These are phyloP conservation scores for Trichopria drosophilae DNA, from an alignment of 2,888 invertebrate species.

Conservation along the genomic window DNA sequence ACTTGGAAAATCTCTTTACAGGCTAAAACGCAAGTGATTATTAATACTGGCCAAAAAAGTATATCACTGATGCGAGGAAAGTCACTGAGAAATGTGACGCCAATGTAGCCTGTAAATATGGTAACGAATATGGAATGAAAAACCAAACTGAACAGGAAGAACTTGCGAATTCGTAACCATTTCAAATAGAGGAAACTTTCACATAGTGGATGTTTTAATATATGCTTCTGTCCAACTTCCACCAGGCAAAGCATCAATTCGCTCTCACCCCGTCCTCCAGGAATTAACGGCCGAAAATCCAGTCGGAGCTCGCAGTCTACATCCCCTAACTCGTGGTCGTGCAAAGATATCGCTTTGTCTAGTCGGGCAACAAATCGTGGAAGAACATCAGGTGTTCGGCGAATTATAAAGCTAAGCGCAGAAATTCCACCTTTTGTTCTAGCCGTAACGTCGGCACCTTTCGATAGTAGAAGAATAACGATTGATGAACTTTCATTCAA, in stretches of 20 bases:
- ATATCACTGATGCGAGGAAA: slow-evolving; percentile 56
- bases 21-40: slow-evolving; percentile 67
- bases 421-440: slow-evolving; percentile 81
- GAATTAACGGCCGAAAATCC: slow-evolving; percentile 63
- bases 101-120: slow-evolving; percentile 73
- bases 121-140: slow-evolving; percentile 78
- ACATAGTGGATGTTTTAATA: slow-evolving; percentile 81
- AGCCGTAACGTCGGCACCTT: slow-evolving; percentile 80
- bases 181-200: slow-evolving; percentile 83
- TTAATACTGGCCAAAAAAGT: slow-evolving; percentile 60
- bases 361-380: slow-evolving; percentile 72
- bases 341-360: slow-evolving; percentile 75
- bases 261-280: slow-evolving; percentile 56
- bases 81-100: slow-evolving; percentile 64
- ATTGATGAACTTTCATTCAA: slow-evolving; percentile 79
- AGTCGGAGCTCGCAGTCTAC: slow-evolving; percentile 81
- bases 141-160: slow-evolving; percentile 76
- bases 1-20: slow-evolving; percentile 80
- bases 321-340: slow-evolving; percentile 83
- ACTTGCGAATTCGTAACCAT: slow-evolving; percentile 80
- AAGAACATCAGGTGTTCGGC: slow-evolving; percentile 81
- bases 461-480: slow-evolving; percentile 71
- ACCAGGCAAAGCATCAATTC: slow-evolving; percentile 67
- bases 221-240: slow-evolving; percentile 76
- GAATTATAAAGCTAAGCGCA: slow-evolving; percentile 78